Base-by-base conservation (phyloP, 2,113 vertebrate genomes). In the Opisthocomus hoazin region DNA sequence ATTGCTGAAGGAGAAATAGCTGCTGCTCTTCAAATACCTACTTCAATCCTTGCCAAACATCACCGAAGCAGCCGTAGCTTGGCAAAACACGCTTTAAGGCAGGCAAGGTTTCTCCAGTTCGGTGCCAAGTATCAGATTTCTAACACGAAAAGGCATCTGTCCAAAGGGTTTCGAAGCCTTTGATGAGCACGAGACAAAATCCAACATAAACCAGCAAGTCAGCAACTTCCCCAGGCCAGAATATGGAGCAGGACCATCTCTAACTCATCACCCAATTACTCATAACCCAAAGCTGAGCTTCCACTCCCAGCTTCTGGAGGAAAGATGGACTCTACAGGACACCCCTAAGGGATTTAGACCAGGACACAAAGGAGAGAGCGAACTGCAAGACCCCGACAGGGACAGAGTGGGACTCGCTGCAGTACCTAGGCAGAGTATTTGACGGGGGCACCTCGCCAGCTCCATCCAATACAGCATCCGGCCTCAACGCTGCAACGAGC, bases 141-240 rank as follows among this genome's bases (percentile, higher is more conserved):
- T 41, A 34, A 80, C 3, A 34, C 0, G 11, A 56, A 56, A 60
- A 91, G 87, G 91, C 74, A 61, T 11, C 34, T 37, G 51, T 22
- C 79, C 91, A 91, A 88, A 45, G 53, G 45, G 43, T 46, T 85
- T 46, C 1, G 1, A 56, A 94, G 77, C 61, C 66, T 86, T 30
- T 57, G 66, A 79, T 46, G 66, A n/a, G 27, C 27, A 13, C 0
- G 13, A 91, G 74, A 39, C 46, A 60, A 69, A 76, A 84, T 22
- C 74, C 87, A 81, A 85, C 53, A 22, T 4, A 84, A 93, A 66
- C 21, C 63, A 70, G 78, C 53, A 85, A 73, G 48, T 82, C 84
- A 57, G 81, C 80, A 69, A 10, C 85, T 78, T 78, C 84, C 51
- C 83, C 48, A 21, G 84, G 79, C 56, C 13, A 80, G n/a, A 37